These are phyloP conservation scores for Phenganax marumi DNA, from an alignment of 92 coral and sea anemone species.

Conservation along the genomic window DNA sequence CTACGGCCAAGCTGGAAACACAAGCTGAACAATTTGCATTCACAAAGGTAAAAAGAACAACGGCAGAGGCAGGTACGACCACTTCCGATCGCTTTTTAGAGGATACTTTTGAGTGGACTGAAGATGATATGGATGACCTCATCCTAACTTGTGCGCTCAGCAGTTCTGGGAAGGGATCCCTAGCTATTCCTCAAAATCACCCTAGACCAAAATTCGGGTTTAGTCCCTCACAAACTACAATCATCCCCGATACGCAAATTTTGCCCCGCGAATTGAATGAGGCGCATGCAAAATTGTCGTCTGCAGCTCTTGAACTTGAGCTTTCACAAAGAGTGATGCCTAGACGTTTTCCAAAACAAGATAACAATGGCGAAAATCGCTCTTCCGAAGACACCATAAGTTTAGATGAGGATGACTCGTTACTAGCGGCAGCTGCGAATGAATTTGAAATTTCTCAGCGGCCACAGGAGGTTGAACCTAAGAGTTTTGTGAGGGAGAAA, in stretches of 20 bases:
- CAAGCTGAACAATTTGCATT: neutral
- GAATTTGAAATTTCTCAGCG: slow-evolving; percentile 36
- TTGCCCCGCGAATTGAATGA: neutral
- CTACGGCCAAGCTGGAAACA: neutral
- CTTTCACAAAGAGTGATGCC: too few species aligned
- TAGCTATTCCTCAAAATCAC: slow-evolving; percentile 11
- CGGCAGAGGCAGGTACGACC: neutral
- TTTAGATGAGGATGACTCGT: slow-evolving; percentile 33
- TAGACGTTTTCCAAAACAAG: neutral
- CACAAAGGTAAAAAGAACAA: neutral
- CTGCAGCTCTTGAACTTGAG: too few species aligned
- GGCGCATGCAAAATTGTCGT: too few species aligned
- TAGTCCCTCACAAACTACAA: slow-evolving; percentile 31
- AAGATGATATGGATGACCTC: slow-evolving; percentile 41
- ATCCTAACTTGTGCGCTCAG: slow-evolving; percentile 41
- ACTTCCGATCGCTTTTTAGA: slow-evolving; percentile 17
- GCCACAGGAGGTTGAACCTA: neutral
- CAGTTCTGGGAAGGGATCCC: slow-evolving; percentile 46
- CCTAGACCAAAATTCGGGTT: slow-evolving; percentile 20
- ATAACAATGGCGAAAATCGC: neutral
- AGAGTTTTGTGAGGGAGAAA: neutral
- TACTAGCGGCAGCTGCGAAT: slow-evolving; percentile 34
- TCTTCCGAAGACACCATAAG: neutral
- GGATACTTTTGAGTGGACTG: slow-evolving; percentile 40
- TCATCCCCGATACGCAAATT: slow-evolving; percentile 32